Evolutionary conservation across 2,113 vertebrate genomes (phyloP), one percentile per base, ranked within the genome.

Genomic region (Oreamnos americanus): DNA sequence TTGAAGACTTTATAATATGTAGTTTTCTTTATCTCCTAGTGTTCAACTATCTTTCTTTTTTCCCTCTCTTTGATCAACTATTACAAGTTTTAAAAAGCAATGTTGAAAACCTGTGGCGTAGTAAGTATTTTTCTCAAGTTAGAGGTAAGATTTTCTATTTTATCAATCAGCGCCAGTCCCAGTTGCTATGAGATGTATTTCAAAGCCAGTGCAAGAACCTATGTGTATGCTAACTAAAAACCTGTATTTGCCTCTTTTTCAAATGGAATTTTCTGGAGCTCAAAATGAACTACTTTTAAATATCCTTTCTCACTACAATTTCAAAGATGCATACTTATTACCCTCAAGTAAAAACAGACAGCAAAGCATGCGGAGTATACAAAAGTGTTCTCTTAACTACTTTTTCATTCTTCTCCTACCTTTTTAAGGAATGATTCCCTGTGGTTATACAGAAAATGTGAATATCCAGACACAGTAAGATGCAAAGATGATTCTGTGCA

Each of bases 371-470:
- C 53, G 91, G 16, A 85, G 76, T 21, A 88, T 55, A 60, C 49
- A 92, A 19, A 92, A 84, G 8, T 60, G 28, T 55, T 97, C 53
- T 71, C 60, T 94, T 79, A 88, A 76, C 58, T 62, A 30, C 21
- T 83, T 91, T 53, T 60, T 94, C 79, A 21, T 93, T 96, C 57
- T 97, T 86, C 51, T 82, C 89, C 83, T 87, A 58, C 47, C 39
- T 76, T 90, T 94, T 85, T 19, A 88, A 91, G 23, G 25, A 94
- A 78, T 60, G 58, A 94, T 92, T 95, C 74, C 92, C 94, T 78
- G 10, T 86, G 92, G 87, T 96, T 92, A 92, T n/a, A 86, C 23
- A 96, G 92, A 95, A 97, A 96, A 95, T 90, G 3, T 88, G 87
- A 97, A 85, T 87, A 95, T 90, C 30, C 45, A 74, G 91, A 92